phyloP scores from a whole-genome alignment of 2,888 invertebrate species.

The Cosmia trapezina region DNA sequence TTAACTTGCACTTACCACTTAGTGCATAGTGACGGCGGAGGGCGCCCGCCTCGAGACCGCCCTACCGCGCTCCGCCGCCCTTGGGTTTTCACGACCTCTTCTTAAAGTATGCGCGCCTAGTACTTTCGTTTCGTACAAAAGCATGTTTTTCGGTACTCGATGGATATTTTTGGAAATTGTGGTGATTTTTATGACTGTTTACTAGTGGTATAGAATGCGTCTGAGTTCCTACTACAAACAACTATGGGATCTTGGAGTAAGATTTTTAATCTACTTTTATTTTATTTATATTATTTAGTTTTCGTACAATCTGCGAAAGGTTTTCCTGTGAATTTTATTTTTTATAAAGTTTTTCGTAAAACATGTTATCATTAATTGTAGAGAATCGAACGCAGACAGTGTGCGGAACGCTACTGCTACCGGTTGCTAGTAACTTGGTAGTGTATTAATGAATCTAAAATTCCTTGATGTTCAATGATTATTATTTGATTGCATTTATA shows the following conservation, averaged over 20 bases:
- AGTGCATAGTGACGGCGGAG: slow-evolving; percentile 81
- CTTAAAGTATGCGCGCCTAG: slow-evolving; percentile 66
- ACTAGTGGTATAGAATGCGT: slow-evolving; percentile 64
- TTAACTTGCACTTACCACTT: slow-evolving; percentile 85
- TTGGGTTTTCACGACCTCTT: slow-evolving; percentile 66
- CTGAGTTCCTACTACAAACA: slow-evolving; percentile 75
- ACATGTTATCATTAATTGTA: neutral
- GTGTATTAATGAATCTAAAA: neutral
- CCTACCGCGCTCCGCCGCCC: slow-evolving; percentile 66
- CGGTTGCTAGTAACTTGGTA: neutral
- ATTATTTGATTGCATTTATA: neutral
- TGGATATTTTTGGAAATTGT: slow-evolving; percentile 51
- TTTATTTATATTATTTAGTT: neutral
- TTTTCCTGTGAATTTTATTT: neutral
- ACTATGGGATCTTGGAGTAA: slow-evolving; percentile 78
- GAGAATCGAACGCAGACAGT: slow-evolving; percentile 24
- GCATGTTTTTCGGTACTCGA: slow-evolving; percentile 38
- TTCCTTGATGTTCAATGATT: neutral
- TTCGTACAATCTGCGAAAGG: accelerated
- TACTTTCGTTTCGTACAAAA: slow-evolving; percentile 60
- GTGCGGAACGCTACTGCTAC: neutral
- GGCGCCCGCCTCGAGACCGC: slow-evolving; percentile 77
- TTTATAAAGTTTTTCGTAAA: neutral
- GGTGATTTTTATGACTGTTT: slow-evolving; percentile 29
- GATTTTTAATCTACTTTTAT: slow-evolving; percentile 47